phyloP scores from a whole-genome alignment of 2,888 invertebrate genomes.

The Timandra comae region DNA sequence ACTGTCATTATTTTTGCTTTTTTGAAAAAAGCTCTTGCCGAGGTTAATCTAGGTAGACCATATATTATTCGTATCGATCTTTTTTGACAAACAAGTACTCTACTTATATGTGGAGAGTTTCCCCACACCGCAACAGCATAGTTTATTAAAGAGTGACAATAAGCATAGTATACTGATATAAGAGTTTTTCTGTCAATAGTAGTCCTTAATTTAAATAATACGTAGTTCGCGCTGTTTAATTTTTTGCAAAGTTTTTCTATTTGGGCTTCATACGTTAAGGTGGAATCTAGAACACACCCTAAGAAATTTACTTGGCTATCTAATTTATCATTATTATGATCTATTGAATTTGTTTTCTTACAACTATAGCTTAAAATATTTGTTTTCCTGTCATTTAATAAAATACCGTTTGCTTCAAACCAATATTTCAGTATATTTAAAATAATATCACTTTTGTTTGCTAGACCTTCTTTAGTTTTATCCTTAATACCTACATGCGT shows the following conservation, averaged over 20 bases:
- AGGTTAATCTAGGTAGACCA: neutral
- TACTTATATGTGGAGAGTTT: neutral
- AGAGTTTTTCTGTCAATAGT: neutral
- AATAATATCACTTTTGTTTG: neutral
- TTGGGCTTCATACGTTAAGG: neutral
- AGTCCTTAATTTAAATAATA: neutral
- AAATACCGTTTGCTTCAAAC: neutral
- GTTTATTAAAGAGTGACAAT: neutral
- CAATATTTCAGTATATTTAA: neutral
- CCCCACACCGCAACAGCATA: conserved; percentile 1
- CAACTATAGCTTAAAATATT: neutral
- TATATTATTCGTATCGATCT: neutral
- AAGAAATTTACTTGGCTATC: neutral
- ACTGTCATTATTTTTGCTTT: neutral
- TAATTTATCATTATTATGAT: neutral
- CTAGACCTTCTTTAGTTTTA: neutral
- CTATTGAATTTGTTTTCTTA: too few relatives aligned
- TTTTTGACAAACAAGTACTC: neutral
- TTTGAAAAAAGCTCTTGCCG: neutral
- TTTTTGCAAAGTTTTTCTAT: conserved; percentile 1
- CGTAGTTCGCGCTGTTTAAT: neutral
- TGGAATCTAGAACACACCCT: neutral
- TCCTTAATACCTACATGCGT: neutral
- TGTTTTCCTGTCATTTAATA: neutral
- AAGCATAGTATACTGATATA: conserved; percentile 1